phyloP scores from a whole-genome alignment of 1,140 invertebrate species.

The Monomorium pharaonis region DNA sequence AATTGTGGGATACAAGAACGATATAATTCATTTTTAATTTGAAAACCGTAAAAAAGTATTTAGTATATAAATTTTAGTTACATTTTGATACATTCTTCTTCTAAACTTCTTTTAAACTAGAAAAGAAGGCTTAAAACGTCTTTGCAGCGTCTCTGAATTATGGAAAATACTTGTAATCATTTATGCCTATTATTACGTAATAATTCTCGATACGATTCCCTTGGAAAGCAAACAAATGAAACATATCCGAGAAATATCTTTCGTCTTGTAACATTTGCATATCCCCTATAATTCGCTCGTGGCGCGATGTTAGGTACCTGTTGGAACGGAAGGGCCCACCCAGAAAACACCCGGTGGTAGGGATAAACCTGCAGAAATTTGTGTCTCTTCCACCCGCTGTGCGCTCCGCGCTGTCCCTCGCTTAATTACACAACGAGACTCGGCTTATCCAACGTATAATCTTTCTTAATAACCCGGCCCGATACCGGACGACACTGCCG shows the following conservation, averaged over 20 bases:
- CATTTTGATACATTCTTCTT: neutral
- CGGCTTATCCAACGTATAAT: slow-evolving; percentile 73
- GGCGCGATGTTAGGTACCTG: slow-evolving; percentile 23
- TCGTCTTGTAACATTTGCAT: slow-evolving; percentile 37
- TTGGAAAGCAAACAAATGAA: neutral
- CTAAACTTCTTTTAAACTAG: neutral
- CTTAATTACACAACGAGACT: slow-evolving; percentile 79
- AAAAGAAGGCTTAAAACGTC: neutral
- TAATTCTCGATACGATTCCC: neutral
- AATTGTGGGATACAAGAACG: neutral
- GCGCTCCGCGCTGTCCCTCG: slow-evolving; percentile 62
- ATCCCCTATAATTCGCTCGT: slow-evolving; percentile 3
- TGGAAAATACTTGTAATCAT: neutral
- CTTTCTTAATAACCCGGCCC: slow-evolving; percentile 59
- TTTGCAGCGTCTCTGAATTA: neutral
- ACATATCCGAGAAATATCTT: slow-evolving; percentile 33
- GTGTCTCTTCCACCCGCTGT: slow-evolving; percentile 69
- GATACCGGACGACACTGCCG: slow-evolving; percentile 40
- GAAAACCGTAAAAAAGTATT: neutral
- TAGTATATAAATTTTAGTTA: neutral
- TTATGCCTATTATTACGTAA: neutral
- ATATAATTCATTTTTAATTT: neutral
- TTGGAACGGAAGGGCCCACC: slow-evolving; percentile 61
- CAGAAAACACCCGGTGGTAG: slow-evolving; percentile 32
- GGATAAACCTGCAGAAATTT: slow-evolving; percentile 73